These are phyloP conservation scores for Macroteleia sp. DNA, from an alignment of 2,888 invertebrate species.

Conservation along the genomic window DNA sequence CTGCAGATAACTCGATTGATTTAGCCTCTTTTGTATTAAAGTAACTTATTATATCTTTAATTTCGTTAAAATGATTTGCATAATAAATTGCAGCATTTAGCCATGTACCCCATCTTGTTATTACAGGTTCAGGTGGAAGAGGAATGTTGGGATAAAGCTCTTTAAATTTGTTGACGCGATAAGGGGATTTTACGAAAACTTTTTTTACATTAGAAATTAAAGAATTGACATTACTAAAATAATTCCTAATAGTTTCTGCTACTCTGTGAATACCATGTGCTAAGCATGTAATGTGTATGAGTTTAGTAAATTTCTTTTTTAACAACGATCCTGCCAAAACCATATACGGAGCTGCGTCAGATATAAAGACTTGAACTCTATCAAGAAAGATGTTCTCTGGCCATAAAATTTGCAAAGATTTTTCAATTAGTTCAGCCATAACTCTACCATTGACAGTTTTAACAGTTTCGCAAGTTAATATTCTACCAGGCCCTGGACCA, in stretches of 20 bases:
- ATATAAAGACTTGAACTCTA: conserved; percentile 4
- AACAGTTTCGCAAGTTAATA: no score
- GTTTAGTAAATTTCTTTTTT: conserved; percentile 10
- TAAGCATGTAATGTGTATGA: conserved; percentile 11
- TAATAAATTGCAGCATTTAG: conserved; percentile 57
- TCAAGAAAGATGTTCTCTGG: neutral
- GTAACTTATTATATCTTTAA: neutral
- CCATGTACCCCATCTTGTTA: conserved; percentile 72
- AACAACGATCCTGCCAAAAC: neutral
- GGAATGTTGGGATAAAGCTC: conserved; percentile 53
- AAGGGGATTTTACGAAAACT: neutral
- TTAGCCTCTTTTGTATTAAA: conserved; percentile 5
- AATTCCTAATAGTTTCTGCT: conserved; percentile 9
- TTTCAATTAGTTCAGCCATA: no score
- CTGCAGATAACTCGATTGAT: neutral
- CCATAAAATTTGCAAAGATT: no score
- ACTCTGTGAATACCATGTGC: conserved; percentile 21
- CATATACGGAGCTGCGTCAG: conserved; percentile 17
- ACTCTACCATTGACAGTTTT: no score
- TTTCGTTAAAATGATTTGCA: conserved; percentile 12
- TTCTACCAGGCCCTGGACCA: no score
- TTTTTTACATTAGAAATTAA: conserved; percentile 19
- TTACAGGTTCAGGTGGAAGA: conserved; percentile 67
- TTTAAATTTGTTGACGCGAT: conserved; percentile 1
- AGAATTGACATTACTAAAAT: neutral